Evolutionary conservation across 2,888 invertebrate species (phyloP).

Genomic region (Tachina lurida): DNA sequence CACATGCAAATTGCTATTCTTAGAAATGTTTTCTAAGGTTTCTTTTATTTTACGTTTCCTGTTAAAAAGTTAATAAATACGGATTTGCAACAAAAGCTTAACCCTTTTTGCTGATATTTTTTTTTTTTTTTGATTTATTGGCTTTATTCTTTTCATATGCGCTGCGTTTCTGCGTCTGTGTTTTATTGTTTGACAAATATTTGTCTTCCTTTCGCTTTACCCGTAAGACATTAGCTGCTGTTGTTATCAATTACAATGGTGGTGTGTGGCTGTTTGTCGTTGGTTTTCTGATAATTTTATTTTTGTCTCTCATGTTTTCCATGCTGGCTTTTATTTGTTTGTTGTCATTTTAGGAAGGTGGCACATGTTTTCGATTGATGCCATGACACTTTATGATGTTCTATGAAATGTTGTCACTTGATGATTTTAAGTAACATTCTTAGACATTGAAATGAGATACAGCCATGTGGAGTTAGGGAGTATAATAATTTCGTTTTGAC

Average conservation of each 20-base stretch:
- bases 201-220: neutral
- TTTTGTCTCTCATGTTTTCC: neutral
- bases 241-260: slow-evolving; percentile 1
- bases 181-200: slow-evolving; percentile 16
- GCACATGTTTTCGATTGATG: slow-evolving; percentile 34
- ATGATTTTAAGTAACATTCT: slow-evolving; percentile 26
- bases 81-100: neutral
- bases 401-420: slow-evolving; percentile 29
- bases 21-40: too few species aligned
- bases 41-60: too few species aligned
- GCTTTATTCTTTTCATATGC: neutral
- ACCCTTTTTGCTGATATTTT: neutral
- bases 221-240: neutral
- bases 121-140: neutral
- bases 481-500: neutral
- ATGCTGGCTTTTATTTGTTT: neutral
- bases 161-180: neutral
- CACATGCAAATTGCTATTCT: too few species aligned
- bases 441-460: neutral
- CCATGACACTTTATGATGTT: slow-evolving; percentile 14
- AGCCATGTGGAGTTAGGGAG: neutral
- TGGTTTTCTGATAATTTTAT: slow-evolving; percentile 3
- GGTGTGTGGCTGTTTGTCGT: neutral
- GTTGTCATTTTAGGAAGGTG: neutral
- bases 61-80: too few species aligned